Evolutionary conservation across 2,888 invertebrate genomes (phyloP).

Genomic region (Scaeva pyrastri): DNA sequence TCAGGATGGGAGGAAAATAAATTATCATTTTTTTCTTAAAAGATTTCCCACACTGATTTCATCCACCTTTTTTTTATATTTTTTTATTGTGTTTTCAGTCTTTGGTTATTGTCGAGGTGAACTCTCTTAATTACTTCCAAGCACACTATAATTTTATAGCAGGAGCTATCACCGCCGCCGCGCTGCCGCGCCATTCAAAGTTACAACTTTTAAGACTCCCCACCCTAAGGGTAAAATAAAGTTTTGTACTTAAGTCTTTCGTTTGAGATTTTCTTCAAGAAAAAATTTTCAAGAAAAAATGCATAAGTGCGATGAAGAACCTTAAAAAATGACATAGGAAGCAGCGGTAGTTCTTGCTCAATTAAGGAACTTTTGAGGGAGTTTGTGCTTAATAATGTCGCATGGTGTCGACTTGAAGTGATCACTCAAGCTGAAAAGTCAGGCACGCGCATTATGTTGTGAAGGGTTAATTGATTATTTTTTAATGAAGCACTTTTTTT

Average conservation of each 20-base stretch:
- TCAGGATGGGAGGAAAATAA: slow-evolving; percentile 22
- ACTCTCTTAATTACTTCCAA: slow-evolving; percentile 75
- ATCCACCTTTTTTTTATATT: slow-evolving; percentile 24
- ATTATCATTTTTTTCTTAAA: slow-evolving; percentile 70
- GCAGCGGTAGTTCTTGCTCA: background rate
- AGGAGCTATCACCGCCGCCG: slow-evolving; percentile 30
- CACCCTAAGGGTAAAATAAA: slow-evolving; percentile 12
- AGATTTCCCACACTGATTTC: slow-evolving; percentile 77
- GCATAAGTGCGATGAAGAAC: background rate
- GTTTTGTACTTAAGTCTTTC: slow-evolving; percentile 49
- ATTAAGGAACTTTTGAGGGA: background rate
- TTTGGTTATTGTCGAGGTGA: slow-evolving; percentile 57
- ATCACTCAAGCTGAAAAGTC: background rate
- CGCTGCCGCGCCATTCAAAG: background rate
- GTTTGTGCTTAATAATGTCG: background rate
- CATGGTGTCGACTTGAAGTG: background rate
- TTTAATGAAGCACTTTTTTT: too few species aligned
- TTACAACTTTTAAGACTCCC: background rate
- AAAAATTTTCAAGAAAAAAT: slow-evolving; percentile 41
- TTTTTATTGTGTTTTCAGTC: background rate
- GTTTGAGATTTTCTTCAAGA: slow-evolving; percentile 37
- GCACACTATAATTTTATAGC: slow-evolving; percentile 52
- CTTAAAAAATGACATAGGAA: background rate
- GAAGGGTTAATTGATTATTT: too few species aligned
- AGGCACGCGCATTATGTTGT: too few species aligned